Conservation (phyloP, 1,140 invertebrate genomes). For the Berghia stephanieae region DNA sequence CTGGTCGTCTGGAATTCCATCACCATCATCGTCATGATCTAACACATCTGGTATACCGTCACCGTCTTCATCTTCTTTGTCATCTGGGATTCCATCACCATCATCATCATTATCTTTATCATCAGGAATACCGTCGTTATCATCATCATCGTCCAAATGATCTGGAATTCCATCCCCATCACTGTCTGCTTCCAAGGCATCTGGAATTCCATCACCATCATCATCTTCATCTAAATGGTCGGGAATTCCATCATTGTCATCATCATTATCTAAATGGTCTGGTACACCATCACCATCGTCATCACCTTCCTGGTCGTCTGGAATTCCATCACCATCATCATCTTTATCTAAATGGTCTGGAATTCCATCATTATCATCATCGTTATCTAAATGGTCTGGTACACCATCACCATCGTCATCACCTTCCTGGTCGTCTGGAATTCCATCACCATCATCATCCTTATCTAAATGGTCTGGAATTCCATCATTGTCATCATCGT, state of each 20-base stretch:
- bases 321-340: conserved; percentile 53
- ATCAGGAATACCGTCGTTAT: conserved; percentile 54
- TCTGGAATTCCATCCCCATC: conserved; percentile 58
- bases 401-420: conserved; percentile 58
- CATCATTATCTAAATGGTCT: conserved; percentile 44
- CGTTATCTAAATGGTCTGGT: conserved; percentile 52
- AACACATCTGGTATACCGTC: conserved; percentile 57
- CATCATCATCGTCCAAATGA: conserved; percentile 48
- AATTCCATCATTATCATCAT: conserved; percentile 52
- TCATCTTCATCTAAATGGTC: conserved; percentile 48
- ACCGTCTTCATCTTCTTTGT: conserved; percentile 57
- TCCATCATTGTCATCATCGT: conserved; percentile 57
- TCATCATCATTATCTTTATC: conserved; percentile 52
- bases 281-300: conserved; percentile 55
- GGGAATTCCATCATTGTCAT: conserved; percentile 54
- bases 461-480: conserved; percentile 48
- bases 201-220: conserved; percentile 54
- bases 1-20: conserved; percentile 53
- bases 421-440: conserved; percentile 50
- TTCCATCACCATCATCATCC: conserved; percentile 53
- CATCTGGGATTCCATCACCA: conserved; percentile 51
- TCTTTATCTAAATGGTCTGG: conserved; percentile 48
- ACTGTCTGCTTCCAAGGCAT: conserved; percentile 45
- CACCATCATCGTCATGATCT: conserved; percentile 49
- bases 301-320: conserved; percentile 53